Evolutionary conservation across 2,113 vertebrate genomes (phyloP), one percentile per base, ranked within the genome.

Genomic region (Xiphophorus couchianus): DNA sequence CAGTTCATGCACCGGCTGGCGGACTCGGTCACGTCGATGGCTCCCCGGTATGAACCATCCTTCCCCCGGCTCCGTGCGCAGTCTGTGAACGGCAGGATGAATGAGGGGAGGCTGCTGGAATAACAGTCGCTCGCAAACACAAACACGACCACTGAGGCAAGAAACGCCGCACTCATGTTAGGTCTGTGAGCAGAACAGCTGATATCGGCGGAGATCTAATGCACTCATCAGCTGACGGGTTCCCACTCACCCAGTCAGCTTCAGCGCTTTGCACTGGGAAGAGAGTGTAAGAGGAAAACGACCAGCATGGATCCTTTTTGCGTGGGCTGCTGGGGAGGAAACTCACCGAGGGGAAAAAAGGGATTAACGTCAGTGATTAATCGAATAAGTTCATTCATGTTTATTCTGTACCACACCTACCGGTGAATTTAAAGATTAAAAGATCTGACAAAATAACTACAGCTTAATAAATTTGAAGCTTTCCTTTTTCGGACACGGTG

Each of bases 1-100:
- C 96, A 95, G 84, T 94, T 94, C 90, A 95, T 90, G 90, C 96
- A 94, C 85, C 91, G 93, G 30, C 85, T 86, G 25, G 96, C 96
- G 31, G 90, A 94, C 87, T 95, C 96, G 0, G 96, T 96, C 31
- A 93, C 89, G 82, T 95, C 95, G 74, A 95, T 87, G 9, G 90
- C 89, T 7, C 95, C 94, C 67, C 89, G 88, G 90, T 95, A 94
- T 61, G 86, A 92, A 1, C 87, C 95, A 62, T 92, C 90, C n/a
- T 75, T 88, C 8, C 93, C 94, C 27, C 90, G 90, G 84, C 93
- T 93, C 28, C 85, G 92, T 4, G 87, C 81, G 85, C 95, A 96
- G 74, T 85, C 88, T 3, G 80, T 88, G 77, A 90, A 87, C 71
- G 79, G 92, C 61, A 61, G 88, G 80, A 89, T 87, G 83, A 89